Evolutionary conservation across 2,113 vertebrate genomes (phyloP), one percentile per base, ranked within the genome.

Genomic region (Rhizomys pruinosus): DNA sequence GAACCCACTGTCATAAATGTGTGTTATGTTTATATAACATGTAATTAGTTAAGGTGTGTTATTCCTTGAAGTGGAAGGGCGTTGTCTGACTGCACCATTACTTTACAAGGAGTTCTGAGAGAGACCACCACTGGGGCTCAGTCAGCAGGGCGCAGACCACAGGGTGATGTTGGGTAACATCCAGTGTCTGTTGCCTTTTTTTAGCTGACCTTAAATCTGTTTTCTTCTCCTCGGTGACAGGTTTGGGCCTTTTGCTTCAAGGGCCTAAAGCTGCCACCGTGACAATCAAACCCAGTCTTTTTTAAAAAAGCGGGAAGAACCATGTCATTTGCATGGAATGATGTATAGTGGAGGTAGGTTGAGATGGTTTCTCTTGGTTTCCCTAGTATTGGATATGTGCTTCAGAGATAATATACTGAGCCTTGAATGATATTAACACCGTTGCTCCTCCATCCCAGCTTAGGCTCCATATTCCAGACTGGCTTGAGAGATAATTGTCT

Each of bases 271-370:
- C 98, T 68, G 99, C 99, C 25, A 98, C 98, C 20, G 17, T 98
- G 93, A 99, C 99, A 23, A 98, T 99, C 96, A n/a, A n/a, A 97
- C 98, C 23, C 99, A 99, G n/a, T 95, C 97, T 99, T 69, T 93
- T 99, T n/a, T n/a, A n/a, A n/a, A 68, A 99, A 99, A 96, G 0
- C 98, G 2, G 99, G 99, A 27, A n/a, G n/a, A 99, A 99, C 76
- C 97, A 98, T 0, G 96, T 99, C 37, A 80, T 99, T 95, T 99
- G 99, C 97, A 99, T 98, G 98, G 98, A n/a, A 99, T 91, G 99
- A 99, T 68, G 99, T 99, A 15, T 99, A 99, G n/a, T 69, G 99
- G 98, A 98, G 99, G 99, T 99, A 97, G 52, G 97, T 85, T n/a
- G n/a, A n/a, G 20, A 55, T 17, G 16, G n/a, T n/a, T n/a, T 66